Base-by-base conservation (phyloP, 2,113 vertebrate species). In the Copsychus sechellarum region DNA sequence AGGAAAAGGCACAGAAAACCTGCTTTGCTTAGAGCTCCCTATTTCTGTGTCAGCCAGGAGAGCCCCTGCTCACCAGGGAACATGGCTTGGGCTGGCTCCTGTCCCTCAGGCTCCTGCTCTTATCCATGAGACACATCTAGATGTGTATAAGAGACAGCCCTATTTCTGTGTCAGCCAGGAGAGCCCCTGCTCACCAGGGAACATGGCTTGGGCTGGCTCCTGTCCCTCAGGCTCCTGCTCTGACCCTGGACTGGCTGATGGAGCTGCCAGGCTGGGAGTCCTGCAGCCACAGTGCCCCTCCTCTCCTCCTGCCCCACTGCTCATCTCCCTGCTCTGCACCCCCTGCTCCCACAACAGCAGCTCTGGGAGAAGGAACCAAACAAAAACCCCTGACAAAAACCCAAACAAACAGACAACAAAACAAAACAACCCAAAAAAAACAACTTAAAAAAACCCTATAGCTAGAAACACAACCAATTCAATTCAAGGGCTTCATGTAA, bases 331-430 rank as follows among this genome's bases (percentile, higher is more conserved):
- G 23, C 9, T 8, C 51, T 3, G 17, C 43, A 42, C n/a, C 11
- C 11, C 2, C 57, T 15, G 3, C 15, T 72, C 45, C 71, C 81
- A 72, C 25, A 42, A 21, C 2, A 51, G 58, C 34, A 45, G 15
- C 69, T 57, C 23, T 2, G 40, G 22, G 56, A 36, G 81, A 47
- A 21, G 23, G 56, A 85, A 26, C 8, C 23, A 57, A 67, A 47
- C 5, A 36, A 45, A 48, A 34, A 7, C 1, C 1, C 7, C 43
- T 14, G 25, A 28, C 3, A 14, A 40, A 58, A 14, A 9, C 7
- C 1, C 29, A 33, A 58, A 11, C 43, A 25, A 61, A 31, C 70
- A 53, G 40, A 36, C 18, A 15, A 5, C 33, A n/a, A 43, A 43
- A 23, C 14, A 16, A 43, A 43, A 23, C 14, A 16, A 43, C 15